These are phyloP conservation scores for Chiridota heheva DNA, from an alignment of 35 echinoderm and acorn worm species.

Conservation along the genomic window DNA sequence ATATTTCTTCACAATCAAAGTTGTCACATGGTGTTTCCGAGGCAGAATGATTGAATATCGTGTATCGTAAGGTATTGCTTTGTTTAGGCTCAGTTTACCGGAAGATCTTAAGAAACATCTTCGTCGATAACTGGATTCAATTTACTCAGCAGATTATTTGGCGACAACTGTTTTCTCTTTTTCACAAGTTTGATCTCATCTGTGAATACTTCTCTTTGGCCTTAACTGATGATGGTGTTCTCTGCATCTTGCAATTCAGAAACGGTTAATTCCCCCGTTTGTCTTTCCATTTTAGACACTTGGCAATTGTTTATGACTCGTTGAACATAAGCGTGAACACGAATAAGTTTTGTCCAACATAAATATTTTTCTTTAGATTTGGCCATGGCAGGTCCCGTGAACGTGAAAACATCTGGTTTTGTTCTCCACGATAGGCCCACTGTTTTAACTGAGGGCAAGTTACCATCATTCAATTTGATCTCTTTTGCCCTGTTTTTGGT, in stretches of 20 bases:
- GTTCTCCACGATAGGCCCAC: conserved; percentile 26
- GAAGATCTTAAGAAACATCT: not conserved
- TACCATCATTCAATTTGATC: conserved; percentile 6
- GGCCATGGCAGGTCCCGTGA: not conserved
- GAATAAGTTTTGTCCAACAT: conserved; percentile 16
- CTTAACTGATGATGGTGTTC: not conserved
- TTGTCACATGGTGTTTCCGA: conserved; percentile 35
- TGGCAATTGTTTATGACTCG: conserved; percentile 31
- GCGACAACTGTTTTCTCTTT: no score
- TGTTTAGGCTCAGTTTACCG: conserved; percentile 13
- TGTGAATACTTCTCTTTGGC: not conserved
- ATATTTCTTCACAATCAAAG: conserved; percentile 13
- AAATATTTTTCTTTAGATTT: not conserved
- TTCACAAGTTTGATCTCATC: not conserved
- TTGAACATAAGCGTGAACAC: conserved; percentile 1
- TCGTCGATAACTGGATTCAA: conserved; percentile 21
- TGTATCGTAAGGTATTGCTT: conserved; percentile 32
- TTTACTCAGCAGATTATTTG: conserved; percentile 4
- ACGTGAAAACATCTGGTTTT: conserved; percentile 34
- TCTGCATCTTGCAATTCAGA: not conserved
- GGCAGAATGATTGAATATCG: conserved; percentile 29
- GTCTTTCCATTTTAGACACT: not conserved
- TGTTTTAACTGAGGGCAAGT: conserved; percentile 38
- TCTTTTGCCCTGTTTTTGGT: conserved; percentile 19
- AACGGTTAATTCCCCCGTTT: not conserved